A percentile compares a stretch with the other conserved stretches of the same genome.
Conservation (phyloP, 2,797 vertebrate genomes). For the Poecile montanus region DNA sequence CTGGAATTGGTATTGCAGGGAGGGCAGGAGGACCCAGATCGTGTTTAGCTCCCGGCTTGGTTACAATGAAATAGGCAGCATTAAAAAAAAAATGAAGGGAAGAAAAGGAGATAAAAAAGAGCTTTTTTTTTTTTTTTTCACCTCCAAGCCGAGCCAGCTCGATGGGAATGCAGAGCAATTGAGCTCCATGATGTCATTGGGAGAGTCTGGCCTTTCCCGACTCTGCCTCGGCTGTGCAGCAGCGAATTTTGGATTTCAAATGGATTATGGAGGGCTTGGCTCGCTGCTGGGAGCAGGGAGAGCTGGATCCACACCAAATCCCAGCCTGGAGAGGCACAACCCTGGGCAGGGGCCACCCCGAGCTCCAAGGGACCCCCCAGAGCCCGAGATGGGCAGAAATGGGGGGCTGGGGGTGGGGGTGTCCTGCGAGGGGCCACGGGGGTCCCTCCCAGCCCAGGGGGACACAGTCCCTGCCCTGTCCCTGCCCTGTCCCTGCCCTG, state of each 20-base stretch:
- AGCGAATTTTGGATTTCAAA: neutral
- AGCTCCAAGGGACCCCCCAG: no score
- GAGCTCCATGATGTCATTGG: neutral
- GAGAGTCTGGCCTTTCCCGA: neutral
- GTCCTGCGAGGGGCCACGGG: neutral
- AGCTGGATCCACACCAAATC: fast-evolving
- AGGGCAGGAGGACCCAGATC: neutral
- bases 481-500: no score
- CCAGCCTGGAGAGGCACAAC: neutral
- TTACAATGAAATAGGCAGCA: neutral
- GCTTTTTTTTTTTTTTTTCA: neutral
- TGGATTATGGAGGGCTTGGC: neutral
- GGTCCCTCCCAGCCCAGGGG: neutral
- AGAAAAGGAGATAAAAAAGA: neutral
- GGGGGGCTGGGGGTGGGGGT: fast-evolving
- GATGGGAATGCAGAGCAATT: neutral
- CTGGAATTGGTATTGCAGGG: neutral
- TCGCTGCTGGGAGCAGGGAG: neutral
- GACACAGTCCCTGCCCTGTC: no score
- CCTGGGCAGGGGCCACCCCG: no score
- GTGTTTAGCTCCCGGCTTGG: neutral
- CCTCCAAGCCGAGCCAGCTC: neutral
- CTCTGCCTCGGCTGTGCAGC: neutral
- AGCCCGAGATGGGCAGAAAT: neutral
- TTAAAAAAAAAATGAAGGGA: neutral